These are phyloP conservation scores for Anomalospiza imberbis DNA, from an alignment of 2,797 vertebrate genomes.

Conservation along the genomic window DNA sequence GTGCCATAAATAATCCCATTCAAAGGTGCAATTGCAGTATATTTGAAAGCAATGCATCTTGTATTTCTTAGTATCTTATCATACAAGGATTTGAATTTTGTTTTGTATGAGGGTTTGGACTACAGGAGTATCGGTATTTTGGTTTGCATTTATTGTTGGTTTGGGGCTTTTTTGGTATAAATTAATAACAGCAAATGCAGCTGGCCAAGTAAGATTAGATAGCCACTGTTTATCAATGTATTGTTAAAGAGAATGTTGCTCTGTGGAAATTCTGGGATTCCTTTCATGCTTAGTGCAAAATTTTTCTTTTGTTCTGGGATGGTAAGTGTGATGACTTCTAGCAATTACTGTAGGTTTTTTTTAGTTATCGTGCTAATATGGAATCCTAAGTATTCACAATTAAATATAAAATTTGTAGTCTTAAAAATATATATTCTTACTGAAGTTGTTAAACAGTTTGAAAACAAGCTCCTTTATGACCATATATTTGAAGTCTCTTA, in stretches of 20 bases:
- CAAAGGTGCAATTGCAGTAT: background rate
- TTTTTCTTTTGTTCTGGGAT: background rate
- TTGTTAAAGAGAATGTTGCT: background rate
- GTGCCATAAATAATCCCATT: background rate
- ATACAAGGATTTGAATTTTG: background rate
- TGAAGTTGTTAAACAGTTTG: background rate
- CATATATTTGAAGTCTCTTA: background rate
- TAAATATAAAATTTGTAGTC: background rate
- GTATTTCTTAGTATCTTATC: background rate
- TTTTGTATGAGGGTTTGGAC: background rate
- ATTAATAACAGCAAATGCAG: slow-evolving; percentile 37
- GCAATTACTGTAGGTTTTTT: background rate
- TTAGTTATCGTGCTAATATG: background rate
- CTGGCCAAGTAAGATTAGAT: slow-evolving; percentile 15
- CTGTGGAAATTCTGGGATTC: slow-evolving; percentile 29
- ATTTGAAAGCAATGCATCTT: background rate
- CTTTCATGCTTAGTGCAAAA: background rate
- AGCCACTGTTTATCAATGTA: background rate
- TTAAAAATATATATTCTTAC: background rate
- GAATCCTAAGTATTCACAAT: background rate
- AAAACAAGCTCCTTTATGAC: background rate
- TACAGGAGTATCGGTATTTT: background rate
- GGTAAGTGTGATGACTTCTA: background rate
- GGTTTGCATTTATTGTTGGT: background rate
- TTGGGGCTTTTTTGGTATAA: background rate